These are phyloP conservation scores for Pseudolaguvia tuberculata DNA, from an alignment of 2,113 vertebrate genomes.

Conservation along the genomic window DNA sequence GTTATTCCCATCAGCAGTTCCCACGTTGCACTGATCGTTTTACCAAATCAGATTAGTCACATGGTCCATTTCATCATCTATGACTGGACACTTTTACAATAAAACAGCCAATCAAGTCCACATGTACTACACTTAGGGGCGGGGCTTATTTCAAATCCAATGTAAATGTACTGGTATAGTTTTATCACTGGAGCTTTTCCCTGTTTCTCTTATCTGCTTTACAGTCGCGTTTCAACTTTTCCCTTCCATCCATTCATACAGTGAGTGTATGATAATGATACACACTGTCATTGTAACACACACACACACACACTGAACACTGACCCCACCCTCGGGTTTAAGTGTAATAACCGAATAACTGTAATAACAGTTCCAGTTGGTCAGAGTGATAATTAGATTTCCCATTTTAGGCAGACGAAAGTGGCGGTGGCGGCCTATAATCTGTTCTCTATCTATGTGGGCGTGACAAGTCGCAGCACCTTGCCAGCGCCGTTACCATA, in stretches of 20 bases:
- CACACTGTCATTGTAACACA: neutral
- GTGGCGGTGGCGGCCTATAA: conserved; percentile 68
- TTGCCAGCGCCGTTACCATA: conserved; percentile 52
- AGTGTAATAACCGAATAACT: conserved; percentile 41
- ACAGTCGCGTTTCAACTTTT: too few relatives aligned
- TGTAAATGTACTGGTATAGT: too few relatives aligned
- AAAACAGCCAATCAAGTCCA: too few relatives aligned
- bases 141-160: neutral
- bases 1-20: too few relatives aligned
- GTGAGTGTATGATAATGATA: neutral
- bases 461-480: conserved; percentile 50
- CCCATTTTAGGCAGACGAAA: conserved; percentile 66
- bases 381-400: conserved; percentile 71
- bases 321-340: conserved; percentile 49
- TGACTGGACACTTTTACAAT: too few relatives aligned
- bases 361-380: conserved; percentile 73
- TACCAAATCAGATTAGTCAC: too few relatives aligned
- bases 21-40: too few relatives aligned
- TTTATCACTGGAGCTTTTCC: too few relatives aligned
- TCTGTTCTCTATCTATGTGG: conserved; percentile 53
- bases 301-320: neutral
- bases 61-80: too few relatives aligned
- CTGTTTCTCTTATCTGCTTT: neutral
- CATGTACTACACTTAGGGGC: neutral
- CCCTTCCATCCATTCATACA: neutral